These are phyloP conservation scores for Fistularia tabacaria DNA, from an alignment of 2,797 vertebrate genomes.

Conservation along the genomic window DNA sequence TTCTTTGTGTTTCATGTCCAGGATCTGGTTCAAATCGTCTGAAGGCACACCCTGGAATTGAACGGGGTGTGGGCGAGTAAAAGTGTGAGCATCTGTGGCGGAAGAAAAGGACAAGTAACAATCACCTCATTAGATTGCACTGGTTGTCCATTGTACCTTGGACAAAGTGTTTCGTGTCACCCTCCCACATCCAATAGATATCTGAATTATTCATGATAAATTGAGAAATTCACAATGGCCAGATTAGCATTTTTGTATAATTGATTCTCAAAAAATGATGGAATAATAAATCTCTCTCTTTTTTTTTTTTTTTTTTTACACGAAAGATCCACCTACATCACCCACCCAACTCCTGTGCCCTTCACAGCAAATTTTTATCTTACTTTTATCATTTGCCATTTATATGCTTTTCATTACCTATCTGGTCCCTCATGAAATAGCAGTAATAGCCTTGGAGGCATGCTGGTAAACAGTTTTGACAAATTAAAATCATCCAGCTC, in stretches of 20 bases:
- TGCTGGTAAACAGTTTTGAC: slow-evolving; percentile 82
- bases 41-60: slow-evolving; percentile 25
- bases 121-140: slow-evolving; percentile 41
- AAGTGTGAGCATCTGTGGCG: slow-evolving; percentile 12
- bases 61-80: slow-evolving; percentile 22
- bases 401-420: slow-evolving; percentile 79
- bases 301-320: slow-evolving; percentile 55
- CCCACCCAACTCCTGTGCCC: slow-evolving; percentile 30
- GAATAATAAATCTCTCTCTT: slow-evolving; percentile 71
- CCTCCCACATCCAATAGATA: slow-evolving; percentile 62
- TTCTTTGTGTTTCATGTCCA: slow-evolving; percentile 21
- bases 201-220: slow-evolving; percentile 72
- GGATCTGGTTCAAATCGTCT: slow-evolving; percentile 33
- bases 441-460: slow-evolving; percentile 78
- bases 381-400: slow-evolving; percentile 60
- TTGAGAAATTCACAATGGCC: slow-evolving; percentile 64
- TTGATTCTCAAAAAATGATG: slow-evolving; percentile 72
- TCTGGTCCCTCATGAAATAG: slow-evolving; percentile 72
- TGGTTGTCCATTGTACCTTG: slow-evolving; percentile 51
- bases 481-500: slow-evolving; percentile 80
- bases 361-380: slow-evolving; percentile 44
- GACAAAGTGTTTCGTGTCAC: slow-evolving; percentile 57
- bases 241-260: slow-evolving; percentile 72
- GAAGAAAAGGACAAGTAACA: slow-evolving; percentile 19
- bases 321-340: slow-evolving; percentile 57